These are phyloP conservation scores for Falco concolor DNA, from an alignment of 2,797 vertebrate genomes.

Conservation along the genomic window DNA sequence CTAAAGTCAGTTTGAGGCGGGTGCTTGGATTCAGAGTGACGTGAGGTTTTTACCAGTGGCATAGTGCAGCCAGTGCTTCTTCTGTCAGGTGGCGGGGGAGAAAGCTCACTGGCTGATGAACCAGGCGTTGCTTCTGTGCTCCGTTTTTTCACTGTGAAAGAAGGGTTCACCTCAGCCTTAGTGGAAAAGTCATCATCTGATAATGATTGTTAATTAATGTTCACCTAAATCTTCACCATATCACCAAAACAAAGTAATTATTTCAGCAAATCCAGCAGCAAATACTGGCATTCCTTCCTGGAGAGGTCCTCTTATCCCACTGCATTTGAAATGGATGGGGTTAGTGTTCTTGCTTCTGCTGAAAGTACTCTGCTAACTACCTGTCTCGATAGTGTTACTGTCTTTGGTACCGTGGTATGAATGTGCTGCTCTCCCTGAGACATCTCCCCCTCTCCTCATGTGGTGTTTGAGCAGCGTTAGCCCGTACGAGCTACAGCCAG, in stretches of 20 bases:
- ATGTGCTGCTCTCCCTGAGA: neutral
- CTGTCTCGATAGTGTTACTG: neutral
- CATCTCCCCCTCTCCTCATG: fast-evolving
- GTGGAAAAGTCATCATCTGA: neutral
- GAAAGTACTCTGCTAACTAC: neutral
- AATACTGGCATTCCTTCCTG: neutral
- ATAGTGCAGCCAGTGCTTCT: fast-evolving
- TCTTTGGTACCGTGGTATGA: fast-evolving
- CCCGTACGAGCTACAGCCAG: neutral
- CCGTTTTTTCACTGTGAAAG: neutral
- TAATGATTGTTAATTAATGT: neutral
- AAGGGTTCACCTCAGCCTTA: neutral
- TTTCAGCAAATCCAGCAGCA: neutral
- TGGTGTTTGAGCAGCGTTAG: neutral
- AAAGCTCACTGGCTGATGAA: neutral
- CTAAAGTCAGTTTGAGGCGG: too few species aligned
- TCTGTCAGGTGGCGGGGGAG: neutral
- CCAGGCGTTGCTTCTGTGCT: neutral
- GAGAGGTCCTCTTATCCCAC: fast-evolving
- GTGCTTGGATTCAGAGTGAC: fast-evolving
- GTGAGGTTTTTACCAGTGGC: neutral
- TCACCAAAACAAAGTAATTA: neutral
- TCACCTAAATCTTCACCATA: neutral
- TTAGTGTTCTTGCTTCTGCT: neutral
- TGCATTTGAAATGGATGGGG: neutral